Conservation (phyloP, 2,888 invertebrate species). For the Dascillus cervinus region DNA sequence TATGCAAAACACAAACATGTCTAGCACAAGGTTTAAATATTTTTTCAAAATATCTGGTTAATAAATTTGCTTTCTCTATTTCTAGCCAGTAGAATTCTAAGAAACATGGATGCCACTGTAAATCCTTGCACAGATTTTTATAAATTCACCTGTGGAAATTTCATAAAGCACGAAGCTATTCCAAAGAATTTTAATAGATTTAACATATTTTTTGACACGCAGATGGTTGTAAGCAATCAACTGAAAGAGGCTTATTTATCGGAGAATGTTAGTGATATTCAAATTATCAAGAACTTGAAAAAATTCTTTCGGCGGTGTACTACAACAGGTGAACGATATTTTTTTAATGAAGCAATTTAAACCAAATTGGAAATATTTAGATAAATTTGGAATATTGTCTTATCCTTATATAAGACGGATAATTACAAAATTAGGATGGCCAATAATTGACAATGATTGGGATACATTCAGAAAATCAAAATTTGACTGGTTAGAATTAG, state of each 20-base stretch:
- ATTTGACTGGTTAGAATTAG: conserved; percentile 4
- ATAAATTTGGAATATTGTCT: no score
- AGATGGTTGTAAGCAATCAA: not conserved
- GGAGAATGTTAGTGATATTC: no score
- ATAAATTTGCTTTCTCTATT: no score
- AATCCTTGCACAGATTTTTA: conserved; percentile 8
- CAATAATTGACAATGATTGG: conserved; percentile 1
- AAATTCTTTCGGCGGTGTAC: conserved; percentile 3
- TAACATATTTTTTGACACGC: not conserved
- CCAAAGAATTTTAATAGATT: not conserved
- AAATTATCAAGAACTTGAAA: no score
- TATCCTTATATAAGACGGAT: no score
- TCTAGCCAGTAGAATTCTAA: no score
- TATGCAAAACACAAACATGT: no score
- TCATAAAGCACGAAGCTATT: not conserved
- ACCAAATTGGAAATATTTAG: no score
- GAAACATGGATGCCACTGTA: conserved; percentile 5
- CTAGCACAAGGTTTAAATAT: no score
- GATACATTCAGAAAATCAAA: not conserved
- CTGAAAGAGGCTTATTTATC: not conserved
- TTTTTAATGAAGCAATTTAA: no score
- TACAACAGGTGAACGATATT: no score
- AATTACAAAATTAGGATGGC: conserved; percentile 5
- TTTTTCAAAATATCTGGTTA: no score
- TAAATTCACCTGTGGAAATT: conserved; percentile 10